These are phyloP conservation scores for Pteria penguin DNA, from an alignment of 2,888 invertebrate species.

Conservation along the genomic window DNA sequence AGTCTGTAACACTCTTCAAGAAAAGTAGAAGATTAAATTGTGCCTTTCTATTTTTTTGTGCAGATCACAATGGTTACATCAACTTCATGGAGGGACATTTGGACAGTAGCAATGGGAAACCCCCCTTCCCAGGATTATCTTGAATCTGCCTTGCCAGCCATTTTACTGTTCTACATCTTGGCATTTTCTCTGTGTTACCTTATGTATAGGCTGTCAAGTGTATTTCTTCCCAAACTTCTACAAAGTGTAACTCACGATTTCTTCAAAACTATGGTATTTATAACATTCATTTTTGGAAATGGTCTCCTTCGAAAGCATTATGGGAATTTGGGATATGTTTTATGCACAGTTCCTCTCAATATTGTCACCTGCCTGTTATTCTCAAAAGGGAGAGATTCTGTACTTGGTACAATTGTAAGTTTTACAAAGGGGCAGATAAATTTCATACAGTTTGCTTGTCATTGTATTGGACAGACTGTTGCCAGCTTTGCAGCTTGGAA, in stretches of 20 bases:
- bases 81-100: slow-evolving; percentile 52
- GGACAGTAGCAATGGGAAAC: slow-evolving; percentile 42
- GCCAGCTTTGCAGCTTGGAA: slow-evolving; percentile 57
- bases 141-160: slow-evolving; percentile 48
- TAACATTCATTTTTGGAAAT: slow-evolving; percentile 62
- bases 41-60: too few species aligned
- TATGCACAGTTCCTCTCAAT: slow-evolving; percentile 52
- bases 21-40: too few species aligned
- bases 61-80: not conserved
- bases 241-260: slow-evolving; percentile 56
- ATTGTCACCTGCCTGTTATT: slow-evolving; percentile 44
- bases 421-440: slow-evolving; percentile 48
- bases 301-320: slow-evolving; percentile 55
- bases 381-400: slow-evolving; percentile 52
- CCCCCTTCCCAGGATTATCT: slow-evolving; percentile 36
- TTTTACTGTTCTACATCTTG: slow-evolving; percentile 49
- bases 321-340: slow-evolving; percentile 56
- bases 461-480: slow-evolving; percentile 48
- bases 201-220: slow-evolving; percentile 46
- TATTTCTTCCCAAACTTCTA: slow-evolving; percentile 48
- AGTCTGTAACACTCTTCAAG: too few species aligned
- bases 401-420: slow-evolving; percentile 50
- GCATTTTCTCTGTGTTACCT: slow-evolving; percentile 49
- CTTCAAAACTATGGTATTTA: slow-evolving; percentile 57
- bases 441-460: slow-evolving; percentile 43